Percentiles rank a stretch among this genome's conserved stretches.
These are phyloP conservation scores for Elephantulus edwardii DNA, from an alignment of 2,113 vertebrate genomes.

Conservation along the genomic window DNA sequence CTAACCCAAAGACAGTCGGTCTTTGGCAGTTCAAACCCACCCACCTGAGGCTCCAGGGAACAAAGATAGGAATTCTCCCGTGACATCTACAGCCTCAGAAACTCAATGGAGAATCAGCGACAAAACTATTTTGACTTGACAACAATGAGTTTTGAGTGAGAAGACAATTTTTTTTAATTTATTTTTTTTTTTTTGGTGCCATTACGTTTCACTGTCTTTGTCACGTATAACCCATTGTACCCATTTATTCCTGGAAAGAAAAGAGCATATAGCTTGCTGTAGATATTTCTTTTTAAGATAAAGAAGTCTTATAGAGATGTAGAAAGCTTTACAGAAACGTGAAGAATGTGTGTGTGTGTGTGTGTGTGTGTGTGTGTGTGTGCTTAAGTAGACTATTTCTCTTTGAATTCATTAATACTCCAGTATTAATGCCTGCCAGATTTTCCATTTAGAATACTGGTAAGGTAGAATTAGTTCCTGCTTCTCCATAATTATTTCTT, in stretches of 20 bases:
- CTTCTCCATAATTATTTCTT: conserved; percentile 49
- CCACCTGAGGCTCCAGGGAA: too few relatives aligned
- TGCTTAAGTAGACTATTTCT: background rate
- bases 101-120: too few relatives aligned
- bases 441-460: conserved; percentile 26
- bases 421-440: background rate
- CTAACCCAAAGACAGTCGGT: too few relatives aligned
- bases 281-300: background rate
- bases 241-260: conserved; percentile 28
- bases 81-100: too few relatives aligned
- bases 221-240: background rate
- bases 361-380: too few relatives aligned
- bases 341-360: too few relatives aligned
- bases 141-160: too few relatives aligned
- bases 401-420: conserved; percentile 15
- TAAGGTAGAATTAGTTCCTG: background rate
- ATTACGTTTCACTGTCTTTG: background rate
- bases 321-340: background rate
- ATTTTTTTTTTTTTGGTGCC: too few relatives aligned
- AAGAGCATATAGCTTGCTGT: background rate
- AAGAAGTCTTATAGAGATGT: background rate
- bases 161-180: too few relatives aligned
- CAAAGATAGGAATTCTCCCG: too few relatives aligned
- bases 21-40: too few relatives aligned
- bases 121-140: too few relatives aligned